Evolutionary conservation across 2,797 vertebrate genomes (phyloP), one percentile per base, ranked within the genome.

Genomic region (Sylvilagus floridanus): DNA sequence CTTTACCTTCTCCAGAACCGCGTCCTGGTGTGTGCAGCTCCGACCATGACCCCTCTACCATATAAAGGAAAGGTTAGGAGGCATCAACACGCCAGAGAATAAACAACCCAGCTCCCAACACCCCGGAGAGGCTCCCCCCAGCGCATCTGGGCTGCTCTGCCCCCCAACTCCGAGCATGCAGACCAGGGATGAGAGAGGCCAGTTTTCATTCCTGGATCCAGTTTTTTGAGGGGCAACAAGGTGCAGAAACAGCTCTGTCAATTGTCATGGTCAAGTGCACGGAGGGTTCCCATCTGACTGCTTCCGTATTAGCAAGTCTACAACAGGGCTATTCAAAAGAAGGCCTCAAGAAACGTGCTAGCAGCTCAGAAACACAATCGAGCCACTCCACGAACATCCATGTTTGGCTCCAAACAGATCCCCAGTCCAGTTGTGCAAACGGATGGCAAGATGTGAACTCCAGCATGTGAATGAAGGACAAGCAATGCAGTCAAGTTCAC

Each of bases 151-250:
- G 42, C 68, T 77, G 26, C 6, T 73, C 57, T 32, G 32, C 30
- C 65, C 68, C 57, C 32, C 12, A 5, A 50, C 37, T 28, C 50
- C 60, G 10, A 73, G 28, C 62, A 30, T 4, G 5, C 0, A 2
- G 2, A 21, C 68, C 84, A 69, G 63, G n/a, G 4, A 73, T 79
- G 52, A 32, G 73, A 85, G 69, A 26, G 42, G 63, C 9, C 78
- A 4, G 30, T 57, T 81, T 79, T 93, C 88, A 84, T 90, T 91
- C 82, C 35, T 37, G 21, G 75, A 66, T 54, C 83, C 63, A 28
- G 47, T 73, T 81, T 26, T 26, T 76, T 6, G 28, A 88, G 62
- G 11, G n/a, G 62, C 22, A 9, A 57, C 0, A 19, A 8, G 5
- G 16, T 2, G 0, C 4, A 32, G 22, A 2, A 11, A 62, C 47